These are phyloP conservation scores for Pipa parva DNA, from an alignment of 2,113 vertebrate genomes.

Conservation along the genomic window DNA sequence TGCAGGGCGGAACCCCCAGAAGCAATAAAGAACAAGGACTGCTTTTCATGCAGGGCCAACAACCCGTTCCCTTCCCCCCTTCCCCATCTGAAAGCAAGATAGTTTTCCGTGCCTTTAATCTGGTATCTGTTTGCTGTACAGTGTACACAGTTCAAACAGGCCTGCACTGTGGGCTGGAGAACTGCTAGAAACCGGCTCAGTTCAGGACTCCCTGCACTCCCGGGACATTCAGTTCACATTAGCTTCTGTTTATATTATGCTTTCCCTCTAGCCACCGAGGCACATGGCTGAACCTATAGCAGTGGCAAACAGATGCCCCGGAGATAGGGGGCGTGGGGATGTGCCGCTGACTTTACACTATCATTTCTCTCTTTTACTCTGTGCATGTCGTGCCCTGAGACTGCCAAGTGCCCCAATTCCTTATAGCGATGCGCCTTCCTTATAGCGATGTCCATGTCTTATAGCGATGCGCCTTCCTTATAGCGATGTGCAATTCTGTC, in stretches of 20 bases:
- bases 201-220: neutral
- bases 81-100: neutral
- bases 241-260: conserved; percentile 21
- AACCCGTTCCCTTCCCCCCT: neutral
- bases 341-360: too few species aligned
- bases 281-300: too few species aligned
- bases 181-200: neutral
- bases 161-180: neutral
- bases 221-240: conserved; percentile 21
- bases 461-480: too few species aligned
- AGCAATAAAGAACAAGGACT: neutral
- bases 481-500: too few species aligned
- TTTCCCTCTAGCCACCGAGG: too few species aligned
- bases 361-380: too few species aligned
- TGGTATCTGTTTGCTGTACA: conserved; percentile 9
- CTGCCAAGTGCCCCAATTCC: too few species aligned
- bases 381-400: too few species aligned
- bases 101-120: neutral
- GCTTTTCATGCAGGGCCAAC: neutral
- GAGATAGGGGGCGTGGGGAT: too few species aligned
- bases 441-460: too few species aligned
- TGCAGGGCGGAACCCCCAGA: neutral
- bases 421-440: too few species aligned
- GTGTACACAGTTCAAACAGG: neutral
- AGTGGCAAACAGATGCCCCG: too few species aligned